A percentile compares a stretch with the other conserved stretches of the same genome.
Evolutionary conservation across 1,140 invertebrate genomes (phyloP).

Genomic region (Aphaenogaster ashmeadi): DNA sequence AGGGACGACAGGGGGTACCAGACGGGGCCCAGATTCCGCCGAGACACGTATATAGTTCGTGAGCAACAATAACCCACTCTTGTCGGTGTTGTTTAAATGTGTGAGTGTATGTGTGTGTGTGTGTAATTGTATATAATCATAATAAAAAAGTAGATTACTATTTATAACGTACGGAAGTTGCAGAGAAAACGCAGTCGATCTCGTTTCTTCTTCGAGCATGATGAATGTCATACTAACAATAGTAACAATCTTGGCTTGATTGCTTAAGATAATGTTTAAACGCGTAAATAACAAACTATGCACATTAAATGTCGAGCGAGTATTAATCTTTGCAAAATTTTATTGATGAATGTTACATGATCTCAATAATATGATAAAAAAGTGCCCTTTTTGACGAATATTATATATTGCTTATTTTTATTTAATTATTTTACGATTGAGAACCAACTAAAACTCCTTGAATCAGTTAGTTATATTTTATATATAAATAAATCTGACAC

Average conservation of each 20-base stretch:
- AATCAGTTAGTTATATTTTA: background rate
- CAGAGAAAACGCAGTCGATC: background rate
- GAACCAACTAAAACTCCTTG: background rate
- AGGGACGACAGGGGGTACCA: constrained; percentile 35
- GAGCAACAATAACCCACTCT: constrained; percentile 1
- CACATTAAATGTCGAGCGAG: background rate
- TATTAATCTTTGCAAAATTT: background rate
- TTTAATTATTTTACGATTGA: background rate
- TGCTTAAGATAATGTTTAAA: background rate
- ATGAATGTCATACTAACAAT: background rate
- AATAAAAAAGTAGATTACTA: constrained; percentile 21
- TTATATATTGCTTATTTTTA: background rate
- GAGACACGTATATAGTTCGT: constrained; percentile 18
- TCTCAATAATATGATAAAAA: background rate
- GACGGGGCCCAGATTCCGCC: constrained; percentile 21
- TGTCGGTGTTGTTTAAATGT: background rate
- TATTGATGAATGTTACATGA: background rate
- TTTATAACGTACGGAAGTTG: constrained; percentile 24
- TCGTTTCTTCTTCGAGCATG: background rate
- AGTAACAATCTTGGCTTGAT: constrained; percentile 7
- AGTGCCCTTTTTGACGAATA: background rate
- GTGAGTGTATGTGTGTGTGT: background rate
- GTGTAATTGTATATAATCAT: background rate
- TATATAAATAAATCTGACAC: background rate
- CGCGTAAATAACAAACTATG: background rate